phyloP scores from a whole-genome alignment of 2,797 vertebrate genomes.

The Anabacerthia variegaticeps region DNA sequence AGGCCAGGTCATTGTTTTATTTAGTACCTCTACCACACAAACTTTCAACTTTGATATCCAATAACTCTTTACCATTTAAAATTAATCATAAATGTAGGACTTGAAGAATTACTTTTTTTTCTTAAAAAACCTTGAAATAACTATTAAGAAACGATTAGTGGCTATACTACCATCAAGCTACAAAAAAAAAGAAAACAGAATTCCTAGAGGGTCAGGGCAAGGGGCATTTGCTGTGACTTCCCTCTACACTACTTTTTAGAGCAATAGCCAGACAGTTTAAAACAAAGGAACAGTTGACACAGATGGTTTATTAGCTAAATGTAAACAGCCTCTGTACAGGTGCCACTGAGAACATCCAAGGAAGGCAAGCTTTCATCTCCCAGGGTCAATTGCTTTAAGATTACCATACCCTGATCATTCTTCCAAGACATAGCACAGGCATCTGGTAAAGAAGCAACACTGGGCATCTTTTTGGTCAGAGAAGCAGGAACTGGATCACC shows the following conservation, averaged over 20 bases:
- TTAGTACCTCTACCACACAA: background rate
- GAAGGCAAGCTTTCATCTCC: background rate
- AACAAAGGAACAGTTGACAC: background rate
- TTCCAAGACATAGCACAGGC: constrained; percentile 41
- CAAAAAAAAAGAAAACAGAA: background rate
- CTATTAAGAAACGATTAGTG: background rate
- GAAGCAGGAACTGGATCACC: background rate
- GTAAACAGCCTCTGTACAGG: background rate
- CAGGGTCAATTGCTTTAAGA: background rate
- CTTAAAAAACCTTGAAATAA: background rate
- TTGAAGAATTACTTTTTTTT: background rate
- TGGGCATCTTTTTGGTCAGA: background rate
- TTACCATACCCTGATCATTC: constrained; percentile 68
- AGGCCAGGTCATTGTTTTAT: background rate
- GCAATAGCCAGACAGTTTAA: background rate
- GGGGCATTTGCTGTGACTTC: background rate
- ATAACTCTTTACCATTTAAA: background rate
- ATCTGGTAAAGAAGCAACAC: constrained; percentile 30
- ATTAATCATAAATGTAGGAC: background rate
- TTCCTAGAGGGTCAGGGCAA: accelerated
- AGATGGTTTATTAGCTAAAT: background rate
- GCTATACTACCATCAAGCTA: background rate
- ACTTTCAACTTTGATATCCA: background rate
- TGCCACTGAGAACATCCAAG: background rate
- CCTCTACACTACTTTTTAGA: background rate